Conservation (phyloP, 2,797 vertebrate species). For the Hirundo rustica region DNA sequence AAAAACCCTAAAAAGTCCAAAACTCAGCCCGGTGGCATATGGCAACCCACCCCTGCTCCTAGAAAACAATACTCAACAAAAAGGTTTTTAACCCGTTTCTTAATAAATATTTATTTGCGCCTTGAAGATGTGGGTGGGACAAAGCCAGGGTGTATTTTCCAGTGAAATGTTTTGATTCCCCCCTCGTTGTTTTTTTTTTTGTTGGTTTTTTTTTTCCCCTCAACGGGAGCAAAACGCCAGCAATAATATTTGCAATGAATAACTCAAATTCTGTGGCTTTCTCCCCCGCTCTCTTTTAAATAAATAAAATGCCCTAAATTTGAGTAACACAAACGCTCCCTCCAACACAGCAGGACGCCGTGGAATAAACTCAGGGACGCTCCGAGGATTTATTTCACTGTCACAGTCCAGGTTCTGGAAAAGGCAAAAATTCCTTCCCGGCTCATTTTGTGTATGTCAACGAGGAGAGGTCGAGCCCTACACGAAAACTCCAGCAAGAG, state of each 20-base stretch:
- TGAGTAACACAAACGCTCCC: not conserved
- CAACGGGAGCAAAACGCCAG: conserved; percentile 25
- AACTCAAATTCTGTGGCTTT: conserved; percentile 65
- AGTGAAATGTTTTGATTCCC: conserved; percentile 54
- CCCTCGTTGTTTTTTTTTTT: not conserved
- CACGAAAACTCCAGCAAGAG: not conserved
- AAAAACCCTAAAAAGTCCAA: not conserved
- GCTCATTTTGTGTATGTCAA: not conserved
- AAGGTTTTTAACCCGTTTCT: conserved; percentile 38
- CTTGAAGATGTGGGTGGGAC: not conserved
- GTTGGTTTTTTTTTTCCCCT: not conserved
- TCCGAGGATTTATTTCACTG: not conserved
- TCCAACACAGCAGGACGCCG: not conserved
- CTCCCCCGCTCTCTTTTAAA: conserved; percentile 34
- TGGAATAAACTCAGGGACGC: not conserved
- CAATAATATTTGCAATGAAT: conserved; percentile 66
- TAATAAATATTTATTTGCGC: not conserved
- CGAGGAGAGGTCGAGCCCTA: not conserved
- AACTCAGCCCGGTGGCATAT: not conserved
- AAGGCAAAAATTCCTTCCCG: not conserved
- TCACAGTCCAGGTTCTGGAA: not conserved
- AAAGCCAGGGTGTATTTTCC: conserved; percentile 28
- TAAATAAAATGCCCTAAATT: conserved; percentile 54
- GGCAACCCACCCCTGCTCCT: not conserved
- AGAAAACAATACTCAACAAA: not conserved